Evolutionary conservation across 2,888 invertebrate genomes (phyloP).

Genomic region (Orgyia antiqua): DNA sequence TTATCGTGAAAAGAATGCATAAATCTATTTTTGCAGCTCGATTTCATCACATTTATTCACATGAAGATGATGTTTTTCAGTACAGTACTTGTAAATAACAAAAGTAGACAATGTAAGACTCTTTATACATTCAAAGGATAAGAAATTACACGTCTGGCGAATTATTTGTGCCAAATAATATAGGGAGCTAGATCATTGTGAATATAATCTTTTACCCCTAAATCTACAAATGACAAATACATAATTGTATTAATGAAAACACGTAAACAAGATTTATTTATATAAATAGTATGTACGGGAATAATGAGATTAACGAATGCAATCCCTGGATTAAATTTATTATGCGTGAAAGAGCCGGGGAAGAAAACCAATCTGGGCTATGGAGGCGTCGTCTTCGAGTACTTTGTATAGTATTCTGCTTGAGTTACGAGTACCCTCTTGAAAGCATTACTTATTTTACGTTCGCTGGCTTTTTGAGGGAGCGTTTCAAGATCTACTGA

Average conservation of each 20-base stretch:
- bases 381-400: slow-evolving; percentile 7
- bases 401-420: slow-evolving; percentile 27
- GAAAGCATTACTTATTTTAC: slow-evolving; percentile 20
- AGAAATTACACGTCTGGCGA: too few relatives aligned
- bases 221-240: slow-evolving; percentile 1
- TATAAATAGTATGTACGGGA: slow-evolving; percentile 22
- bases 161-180: too few relatives aligned
- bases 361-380: slow-evolving; percentile 28
- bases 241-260: neutral
- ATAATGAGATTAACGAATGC: slow-evolving; percentile 34
- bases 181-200: too few relatives aligned
- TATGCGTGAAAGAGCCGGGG: slow-evolving; percentile 30
- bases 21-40: too few relatives aligned
- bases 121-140: too few relatives aligned
- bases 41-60: too few relatives aligned
- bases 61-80: too few relatives aligned
- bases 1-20: too few relatives aligned
- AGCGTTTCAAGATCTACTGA: neutral
- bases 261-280: slow-evolving; percentile 1
- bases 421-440: slow-evolving; percentile 29
- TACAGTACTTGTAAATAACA: too few relatives aligned
- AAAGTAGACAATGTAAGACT: too few relatives aligned
- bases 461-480: slow-evolving; percentile 2
- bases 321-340: slow-evolving; percentile 34
- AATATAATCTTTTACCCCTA: too few relatives aligned